Percentiles rank a stretch among this genome's conserved stretches.
These are phyloP conservation scores for Miniopterus natalensis DNA, from an alignment of 2,113 vertebrate species.

Conservation along the genomic window DNA sequence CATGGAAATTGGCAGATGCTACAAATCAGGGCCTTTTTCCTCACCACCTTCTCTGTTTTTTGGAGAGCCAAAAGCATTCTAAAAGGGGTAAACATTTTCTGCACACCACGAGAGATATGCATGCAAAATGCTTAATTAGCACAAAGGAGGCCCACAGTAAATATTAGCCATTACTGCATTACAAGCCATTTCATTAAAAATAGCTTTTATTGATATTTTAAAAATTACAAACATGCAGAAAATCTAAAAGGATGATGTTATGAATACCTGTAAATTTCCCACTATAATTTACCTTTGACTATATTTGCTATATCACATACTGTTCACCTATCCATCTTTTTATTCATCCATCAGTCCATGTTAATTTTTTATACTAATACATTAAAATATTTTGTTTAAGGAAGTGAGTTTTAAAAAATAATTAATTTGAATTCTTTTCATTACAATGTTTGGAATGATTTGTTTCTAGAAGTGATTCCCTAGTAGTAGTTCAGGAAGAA, in stretches of 20 bases:
- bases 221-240: conserved; percentile 24
- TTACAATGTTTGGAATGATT: conserved; percentile 1
- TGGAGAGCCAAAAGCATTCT: not conserved
- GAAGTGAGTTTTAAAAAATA: not conserved
- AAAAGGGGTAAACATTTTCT: not conserved
- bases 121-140: not conserved
- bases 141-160: not conserved
- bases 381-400: not conserved
- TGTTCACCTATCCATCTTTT: not conserved
- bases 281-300: not conserved
- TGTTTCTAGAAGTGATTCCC: conserved; percentile 23
- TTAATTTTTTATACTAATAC: not conserved
- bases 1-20: not conserved
- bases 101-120: not conserved
- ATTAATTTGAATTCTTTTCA: not conserved
- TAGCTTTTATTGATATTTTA: not conserved
- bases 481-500: conserved; percentile 6
- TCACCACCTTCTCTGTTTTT: not conserved
- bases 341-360: not conserved
- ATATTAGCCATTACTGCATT: not conserved
- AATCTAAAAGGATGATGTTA: not conserved
- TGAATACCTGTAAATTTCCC: not conserved
- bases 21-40: not conserved
- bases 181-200: not conserved
- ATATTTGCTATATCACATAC: not conserved